Base-by-base conservation (phyloP, 2,113 vertebrate genomes). In the Anser brachyrhynchus region DNA sequence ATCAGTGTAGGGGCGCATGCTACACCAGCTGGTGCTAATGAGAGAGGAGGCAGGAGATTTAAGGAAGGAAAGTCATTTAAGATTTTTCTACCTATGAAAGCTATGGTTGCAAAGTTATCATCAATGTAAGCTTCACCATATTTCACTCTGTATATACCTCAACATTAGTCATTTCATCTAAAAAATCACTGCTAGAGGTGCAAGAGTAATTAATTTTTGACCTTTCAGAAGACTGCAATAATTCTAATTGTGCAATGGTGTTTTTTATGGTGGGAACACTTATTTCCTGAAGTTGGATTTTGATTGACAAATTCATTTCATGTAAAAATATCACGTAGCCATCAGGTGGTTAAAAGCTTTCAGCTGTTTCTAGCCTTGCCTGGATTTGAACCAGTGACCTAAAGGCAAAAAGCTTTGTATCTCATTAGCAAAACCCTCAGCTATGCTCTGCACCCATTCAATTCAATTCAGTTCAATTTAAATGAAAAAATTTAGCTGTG, bases 271-370 rank as follows among this genome's bases (percentile, higher is more conserved):
- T 82, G 57, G 82, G 66, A 86, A 75, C 31, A 28, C 29, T 93
- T 93, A 75, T 85, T 94, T 95, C 74, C 89, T 74, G 64, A 72
- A 87, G 76, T 61, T 89, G 69, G 33, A 67, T 92, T 95, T 95
- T 93, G 92, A 94, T 76, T 95, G 80, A 88, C 92, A 93, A 80
- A 76, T 49, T 69, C 62, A 95, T 90, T 95, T 93, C 78, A 57
- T 93, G 58, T 87, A 92, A 65, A 70, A 78, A 82, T 88, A 94
- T 89, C 80, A 58, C 64, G 74, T 65, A 95, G 78, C 81, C 75
- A 94, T 94, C 85, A 93, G 70, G 82, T 91, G 51, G 67, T 89
- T 92, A 97, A 95, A 96, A 95, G 91, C 87, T 95, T 96, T 91
- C 96, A 96, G 83, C 89, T 94, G 84, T 95, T 96, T 87, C 73